phyloP scores from a whole-genome alignment of 2,888 invertebrate species.

The Stramonita haemastoma region DNA sequence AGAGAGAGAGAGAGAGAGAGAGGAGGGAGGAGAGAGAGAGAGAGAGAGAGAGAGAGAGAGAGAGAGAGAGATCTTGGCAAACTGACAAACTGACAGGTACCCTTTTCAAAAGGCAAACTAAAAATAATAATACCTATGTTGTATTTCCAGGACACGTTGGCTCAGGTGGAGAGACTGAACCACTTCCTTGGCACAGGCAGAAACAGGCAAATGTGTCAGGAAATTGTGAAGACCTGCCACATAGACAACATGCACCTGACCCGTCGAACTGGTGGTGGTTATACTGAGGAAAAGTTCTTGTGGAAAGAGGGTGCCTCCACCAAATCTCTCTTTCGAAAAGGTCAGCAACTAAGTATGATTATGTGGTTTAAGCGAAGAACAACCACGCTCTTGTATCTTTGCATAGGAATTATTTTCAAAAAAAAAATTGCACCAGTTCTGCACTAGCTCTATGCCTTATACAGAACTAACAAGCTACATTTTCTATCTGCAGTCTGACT shows the following conservation, averaged over 20 bases:
- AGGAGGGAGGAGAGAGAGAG: too few species aligned
- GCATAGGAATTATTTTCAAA: too few species aligned
- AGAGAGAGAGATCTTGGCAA: too few species aligned
- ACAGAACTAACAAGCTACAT: too few species aligned
- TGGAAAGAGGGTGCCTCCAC: background rate
- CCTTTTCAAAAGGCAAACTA: too few species aligned
- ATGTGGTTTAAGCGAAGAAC: too few species aligned
- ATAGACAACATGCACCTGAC: conserved; percentile 28
- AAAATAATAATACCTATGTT: background rate
- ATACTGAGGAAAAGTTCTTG: background rate
- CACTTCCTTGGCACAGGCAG: conserved; percentile 25
- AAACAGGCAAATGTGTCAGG: conserved; percentile 16
- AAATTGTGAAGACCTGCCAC: conserved; percentile 15
- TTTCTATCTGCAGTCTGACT: too few species aligned
- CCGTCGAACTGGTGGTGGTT: background rate
- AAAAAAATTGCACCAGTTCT: too few species aligned
- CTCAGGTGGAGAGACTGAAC: conserved; percentile 21
- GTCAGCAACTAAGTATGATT: background rate
- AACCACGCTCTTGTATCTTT: too few species aligned
- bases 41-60: too few species aligned
- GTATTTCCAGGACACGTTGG: conserved; percentile 11
- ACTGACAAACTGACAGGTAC: background rate
- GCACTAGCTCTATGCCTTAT: too few species aligned
- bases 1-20: too few species aligned
- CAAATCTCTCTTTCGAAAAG: conserved; percentile 22